Percentiles rank a stretch among this genome's conserved stretches.
phyloP scores from a whole-genome alignment of 2,113 vertebrate genomes.

The Phoxinus phoxinus region DNA sequence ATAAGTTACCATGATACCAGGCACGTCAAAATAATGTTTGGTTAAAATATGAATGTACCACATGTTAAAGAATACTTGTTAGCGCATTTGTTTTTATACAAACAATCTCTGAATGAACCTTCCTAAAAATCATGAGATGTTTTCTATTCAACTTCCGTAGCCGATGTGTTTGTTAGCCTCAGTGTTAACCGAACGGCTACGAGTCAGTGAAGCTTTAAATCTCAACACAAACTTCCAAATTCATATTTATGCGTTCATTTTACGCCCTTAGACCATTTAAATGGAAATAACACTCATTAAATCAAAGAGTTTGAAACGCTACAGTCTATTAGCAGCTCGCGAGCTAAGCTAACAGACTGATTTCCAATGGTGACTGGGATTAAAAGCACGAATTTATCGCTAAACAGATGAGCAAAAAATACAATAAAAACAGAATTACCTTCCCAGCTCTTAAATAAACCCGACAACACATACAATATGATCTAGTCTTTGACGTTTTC shows the following conservation, averaged over 20 bases:
- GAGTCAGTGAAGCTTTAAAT: not conserved
- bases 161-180: slow-evolving; percentile 4
- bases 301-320: not conserved
- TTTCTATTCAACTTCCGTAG: slow-evolving; percentile 34
- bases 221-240: not conserved
- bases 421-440: not conserved
- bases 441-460: not conserved
- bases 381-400: not conserved
- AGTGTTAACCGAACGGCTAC: slow-evolving; percentile 8
- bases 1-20: too few species aligned
- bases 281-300: not conserved
- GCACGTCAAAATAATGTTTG: too few species aligned
- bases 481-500: not conserved
- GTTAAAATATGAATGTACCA: not conserved
- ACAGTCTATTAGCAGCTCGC: not conserved
- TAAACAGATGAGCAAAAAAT: not conserved
- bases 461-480: not conserved
- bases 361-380: not conserved
- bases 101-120: not conserved
- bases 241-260: not conserved
- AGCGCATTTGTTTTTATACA: not conserved
- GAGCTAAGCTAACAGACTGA: slow-evolving; percentile 24
- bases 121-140: not conserved
- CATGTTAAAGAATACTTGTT: not conserved
- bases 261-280: not conserved